Base-by-base conservation (phyloP, 2,797 vertebrate genomes). In the Pristis pectinata region DNA sequence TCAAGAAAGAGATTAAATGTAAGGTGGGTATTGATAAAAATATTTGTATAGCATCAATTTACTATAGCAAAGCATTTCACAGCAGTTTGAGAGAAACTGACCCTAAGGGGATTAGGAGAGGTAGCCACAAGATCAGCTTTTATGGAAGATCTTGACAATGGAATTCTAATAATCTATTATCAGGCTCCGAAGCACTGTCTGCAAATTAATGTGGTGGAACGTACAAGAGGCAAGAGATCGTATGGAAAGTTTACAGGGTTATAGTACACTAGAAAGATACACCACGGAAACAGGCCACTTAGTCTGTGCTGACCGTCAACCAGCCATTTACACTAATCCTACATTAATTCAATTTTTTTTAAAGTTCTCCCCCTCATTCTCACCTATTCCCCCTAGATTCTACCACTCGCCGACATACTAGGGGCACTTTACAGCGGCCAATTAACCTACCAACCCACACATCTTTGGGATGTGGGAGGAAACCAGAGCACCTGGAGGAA, bases 1-100 rank as follows among this genome's bases (percentile, higher is more conserved):
- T 99, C 95, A 99, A 99, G 96, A 99, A 99, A 95, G 99, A 99
- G 49, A 98, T 99, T 61, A 98, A 98, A 83, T 99, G 99, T 97
- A 99, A 99, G 98, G 99, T 98, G 96, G 96, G 79, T 80, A 93
- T 34, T 74, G 87, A 87, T 19, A 24, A 24, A 56, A 87, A 17
- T 34, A 30, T 34, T 67, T 64, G 67, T 27, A 22, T 53, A 30
- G 4, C 34, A n/a, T 27, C 30, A 82, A 11, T 19, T 53, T 74
- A 53, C 44, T 44, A 1, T 8, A 53, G 27, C 10, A 53, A 53
- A 53, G 41, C 10, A n/a, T 76, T 41, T 49, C 49, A 27, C 22
- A 59, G 27, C 53, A 0, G 24, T 87, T 27, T 70, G 44, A 72
- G 3, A 64, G 34, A 93, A 72, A 37, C 27, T 2, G 34, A 49